These are phyloP conservation scores for Hydrolagus affinis DNA, from an alignment of 2,113 vertebrate genomes.

Conservation along the genomic window DNA sequence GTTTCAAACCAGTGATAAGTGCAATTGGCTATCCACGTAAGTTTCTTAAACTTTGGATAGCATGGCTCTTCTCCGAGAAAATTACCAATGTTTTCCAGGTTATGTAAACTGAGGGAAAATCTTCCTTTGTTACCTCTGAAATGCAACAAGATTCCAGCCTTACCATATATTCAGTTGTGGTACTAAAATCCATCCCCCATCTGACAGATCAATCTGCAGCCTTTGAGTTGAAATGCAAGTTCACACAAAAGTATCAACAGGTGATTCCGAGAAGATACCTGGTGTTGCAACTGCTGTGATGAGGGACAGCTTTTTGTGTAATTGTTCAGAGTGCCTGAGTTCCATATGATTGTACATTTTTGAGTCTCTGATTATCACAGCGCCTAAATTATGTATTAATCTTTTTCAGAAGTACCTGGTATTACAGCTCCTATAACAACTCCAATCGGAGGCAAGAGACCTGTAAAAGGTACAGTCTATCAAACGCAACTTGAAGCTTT, in stretches of 20 bases:
- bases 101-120: no score
- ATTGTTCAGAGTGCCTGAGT: no score
- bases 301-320: not conserved
- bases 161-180: no score
- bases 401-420: conserved; percentile 40
- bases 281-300: not conserved
- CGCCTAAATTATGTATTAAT: not conserved
- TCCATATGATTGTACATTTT: not conserved
- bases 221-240: not conserved
- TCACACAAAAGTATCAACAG: not conserved
- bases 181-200: no score
- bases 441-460: conserved; percentile 78
- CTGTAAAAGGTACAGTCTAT: conserved; percentile 48
- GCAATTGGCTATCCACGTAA: no score
- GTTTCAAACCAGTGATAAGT: no score
- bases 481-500: not conserved
- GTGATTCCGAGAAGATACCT: not conserved
- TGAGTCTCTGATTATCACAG: not conserved
- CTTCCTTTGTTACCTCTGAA: no score
- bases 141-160: no score
- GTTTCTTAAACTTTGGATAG: no score
- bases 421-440: conserved; percentile 61
- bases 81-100: no score
- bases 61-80: no score
- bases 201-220: no score